These are phyloP conservation scores for Phaedon cochleariae DNA, from an alignment of 2,888 invertebrate species.

Conservation along the genomic window DNA sequence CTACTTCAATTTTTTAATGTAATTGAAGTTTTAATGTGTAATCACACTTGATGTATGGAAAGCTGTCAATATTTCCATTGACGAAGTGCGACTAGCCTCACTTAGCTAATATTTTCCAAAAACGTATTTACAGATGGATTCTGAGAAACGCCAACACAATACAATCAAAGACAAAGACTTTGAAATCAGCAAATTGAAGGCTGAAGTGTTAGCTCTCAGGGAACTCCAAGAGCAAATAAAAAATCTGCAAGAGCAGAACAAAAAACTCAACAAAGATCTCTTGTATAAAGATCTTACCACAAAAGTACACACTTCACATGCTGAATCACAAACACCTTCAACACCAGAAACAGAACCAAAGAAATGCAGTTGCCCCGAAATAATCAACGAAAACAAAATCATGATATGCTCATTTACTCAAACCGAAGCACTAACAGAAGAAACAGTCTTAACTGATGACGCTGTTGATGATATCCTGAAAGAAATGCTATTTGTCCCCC, in stretches of 20 bases:
- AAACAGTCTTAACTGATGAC: neutral
- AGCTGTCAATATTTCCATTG: no score
- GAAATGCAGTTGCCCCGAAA: conserved; percentile 1
- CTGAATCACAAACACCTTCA: conserved; percentile 9
- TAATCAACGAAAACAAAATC: conserved; percentile 19
- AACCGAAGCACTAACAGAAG: neutral
- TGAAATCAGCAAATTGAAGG: conserved; percentile 27
- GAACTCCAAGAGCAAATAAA: conserved; percentile 17
- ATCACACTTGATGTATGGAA: no score
- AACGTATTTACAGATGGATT: conserved; percentile 3
- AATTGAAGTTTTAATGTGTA: no score
- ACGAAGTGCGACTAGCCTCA: no score
- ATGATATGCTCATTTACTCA: neutral
- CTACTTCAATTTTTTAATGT: no score
- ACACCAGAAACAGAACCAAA: neutral
- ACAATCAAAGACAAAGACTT: conserved; percentile 19
- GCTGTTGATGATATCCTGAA: conserved; percentile 34
- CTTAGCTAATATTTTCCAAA: neutral
- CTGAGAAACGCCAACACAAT: conserved; percentile 1
- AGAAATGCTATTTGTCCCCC: conserved; percentile 38
- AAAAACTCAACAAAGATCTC: conserved; percentile 17
- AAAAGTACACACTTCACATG: neutral
- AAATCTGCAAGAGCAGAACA: conserved; percentile 23
- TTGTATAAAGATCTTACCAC: neutral
- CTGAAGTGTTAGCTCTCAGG: conserved; percentile 11